phyloP scores from a whole-genome alignment of 1,140 invertebrate species.

The Bacillus rossius region DNA sequence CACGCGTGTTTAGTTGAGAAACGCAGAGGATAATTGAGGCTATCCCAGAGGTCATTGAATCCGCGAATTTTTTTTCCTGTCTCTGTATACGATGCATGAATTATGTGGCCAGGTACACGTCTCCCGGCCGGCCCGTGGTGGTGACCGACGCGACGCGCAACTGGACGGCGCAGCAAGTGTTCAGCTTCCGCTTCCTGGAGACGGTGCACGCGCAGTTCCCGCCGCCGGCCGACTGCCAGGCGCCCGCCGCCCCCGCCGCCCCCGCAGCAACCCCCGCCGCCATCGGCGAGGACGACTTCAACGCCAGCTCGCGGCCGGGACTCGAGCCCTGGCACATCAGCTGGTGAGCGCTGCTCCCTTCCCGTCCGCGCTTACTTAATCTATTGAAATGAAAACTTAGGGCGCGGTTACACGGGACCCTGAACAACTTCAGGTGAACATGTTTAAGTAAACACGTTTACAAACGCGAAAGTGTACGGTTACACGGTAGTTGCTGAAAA shows the following conservation, averaged over 20 bases:
- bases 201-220: conserved; percentile 42
- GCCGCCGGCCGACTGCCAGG: conserved; percentile 54
- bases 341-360: conserved; percentile 53
- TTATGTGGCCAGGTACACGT: conserved; percentile 72
- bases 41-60: too few species aligned
- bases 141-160: conserved; percentile 69
- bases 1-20: too few species aligned
- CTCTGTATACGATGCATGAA: too few species aligned
- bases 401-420: too few species aligned
- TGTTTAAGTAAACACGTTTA: too few species aligned
- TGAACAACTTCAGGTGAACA: too few species aligned
- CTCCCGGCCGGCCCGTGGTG: conserved; percentile 71
- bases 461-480: too few species aligned
- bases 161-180: conserved; percentile 68
- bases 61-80: too few species aligned
- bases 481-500: too few species aligned
- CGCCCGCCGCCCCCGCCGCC: conserved; percentile 64
- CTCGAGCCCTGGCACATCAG: conserved; percentile 83
- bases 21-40: too few species aligned
- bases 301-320: conserved; percentile 63
- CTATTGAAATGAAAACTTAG: too few species aligned
- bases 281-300: conserved; percentile 72
- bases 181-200: conserved; percentile 57
- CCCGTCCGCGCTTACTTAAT: too few species aligned
- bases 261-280: conserved; percentile 80